Base-by-base conservation (phyloP, 2,797 vertebrate genomes). In the Hydrolagus colliei region DNA sequence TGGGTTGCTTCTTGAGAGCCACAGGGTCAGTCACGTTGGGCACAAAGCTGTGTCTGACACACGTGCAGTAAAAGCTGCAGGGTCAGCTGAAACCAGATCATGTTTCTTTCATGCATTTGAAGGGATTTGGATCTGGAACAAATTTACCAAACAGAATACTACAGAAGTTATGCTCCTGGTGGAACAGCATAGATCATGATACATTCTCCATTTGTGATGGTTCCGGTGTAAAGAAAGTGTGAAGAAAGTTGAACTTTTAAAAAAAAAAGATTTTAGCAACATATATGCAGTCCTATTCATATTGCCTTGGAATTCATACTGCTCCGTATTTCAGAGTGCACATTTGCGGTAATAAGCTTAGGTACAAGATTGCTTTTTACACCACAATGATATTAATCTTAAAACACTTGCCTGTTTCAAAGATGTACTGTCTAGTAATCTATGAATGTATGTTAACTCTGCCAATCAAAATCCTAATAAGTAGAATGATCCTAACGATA, bases 1-100 rank as follows among this genome's bases (percentile, higher is more conserved):
- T 71, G 65, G 65, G 41, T 71, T 18, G 4, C 65, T 52, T 35
- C 32, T 35, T 32, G 12, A 35, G 65, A 84, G 52, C 32, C 71
- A 52, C 12, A 16, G 71, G 79, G 65, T 67, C 18, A 84, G 79
- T 67, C 71, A 67, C 71, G 32, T 71, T 63, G 65, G 71, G 65
- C 79, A 84, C 79, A 71, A 67, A 84, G 65, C 65, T 71, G 65
- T 84, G 79, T 41, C 65, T 84, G 62, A 84, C 71, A 18, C 52
- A 18, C 6, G 12, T 32, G n/a, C 20, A 71, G 32, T 68, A 84
- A 71, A 52, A 35, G 13, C 79, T 9, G 20, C 20, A 84, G 32
- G 79, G 79, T 84, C 65, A 84, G 79, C 79, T 84, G 79, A 35
- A 84, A 71, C 79, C 32, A 84, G 63, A 71, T 41, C 65, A 71